Percentiles rank a stretch among this genome's conserved stretches.
Conservation (phyloP, 2,797 vertebrate species). For the Scolopax rusticola region DNA sequence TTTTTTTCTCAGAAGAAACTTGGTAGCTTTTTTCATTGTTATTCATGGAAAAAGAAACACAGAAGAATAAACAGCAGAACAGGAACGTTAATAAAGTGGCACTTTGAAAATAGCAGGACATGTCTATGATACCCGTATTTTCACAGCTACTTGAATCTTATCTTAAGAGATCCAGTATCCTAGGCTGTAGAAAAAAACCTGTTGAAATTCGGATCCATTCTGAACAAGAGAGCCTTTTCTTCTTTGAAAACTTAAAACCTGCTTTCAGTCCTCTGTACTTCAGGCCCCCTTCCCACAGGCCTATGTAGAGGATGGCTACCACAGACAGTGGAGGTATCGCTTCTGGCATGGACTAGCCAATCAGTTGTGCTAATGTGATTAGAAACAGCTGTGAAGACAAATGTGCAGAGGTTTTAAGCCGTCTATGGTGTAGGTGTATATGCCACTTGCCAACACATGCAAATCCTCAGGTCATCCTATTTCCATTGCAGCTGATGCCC, state of each 20-base stretch:
- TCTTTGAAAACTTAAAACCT: background rate
- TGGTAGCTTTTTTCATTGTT: background rate
- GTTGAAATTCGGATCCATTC: background rate
- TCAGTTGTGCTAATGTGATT: background rate
- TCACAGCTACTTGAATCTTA: background rate
- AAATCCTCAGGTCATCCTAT: background rate
- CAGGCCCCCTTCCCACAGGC: background rate
- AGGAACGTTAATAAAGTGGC: background rate
- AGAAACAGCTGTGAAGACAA: background rate
- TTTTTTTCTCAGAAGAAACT: background rate
- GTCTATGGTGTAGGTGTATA: background rate
- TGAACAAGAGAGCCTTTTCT: background rate
- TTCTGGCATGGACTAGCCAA: background rate
- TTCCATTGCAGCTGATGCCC: background rate
- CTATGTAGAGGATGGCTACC: background rate
- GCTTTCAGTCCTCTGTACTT: background rate
- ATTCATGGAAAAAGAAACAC: background rate
- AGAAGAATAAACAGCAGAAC: background rate
- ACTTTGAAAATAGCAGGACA: background rate
- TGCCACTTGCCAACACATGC: background rate
- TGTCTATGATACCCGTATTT: background rate
- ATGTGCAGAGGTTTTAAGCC: background rate
- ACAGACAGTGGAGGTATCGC: background rate
- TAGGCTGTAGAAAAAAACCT: background rate
- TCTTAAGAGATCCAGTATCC: background rate